A percentile compares a stretch with the other conserved stretches of the same genome.
Conservation (phyloP, 2,888 invertebrate species). For the Drosophila ezoana region DNA sequence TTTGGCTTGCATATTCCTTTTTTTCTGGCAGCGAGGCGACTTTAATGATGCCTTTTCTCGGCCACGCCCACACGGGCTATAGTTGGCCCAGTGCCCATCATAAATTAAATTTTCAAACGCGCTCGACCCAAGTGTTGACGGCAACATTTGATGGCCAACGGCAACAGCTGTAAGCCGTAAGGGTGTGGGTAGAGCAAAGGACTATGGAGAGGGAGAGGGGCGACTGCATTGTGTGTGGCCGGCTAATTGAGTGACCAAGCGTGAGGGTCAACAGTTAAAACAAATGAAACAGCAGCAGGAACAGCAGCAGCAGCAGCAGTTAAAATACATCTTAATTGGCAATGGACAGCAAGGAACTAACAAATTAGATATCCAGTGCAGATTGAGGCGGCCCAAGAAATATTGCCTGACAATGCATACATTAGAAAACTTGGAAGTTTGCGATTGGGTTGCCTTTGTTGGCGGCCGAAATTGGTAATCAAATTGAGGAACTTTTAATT, state of each 20-base stretch:
- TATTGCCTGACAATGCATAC: background rate
- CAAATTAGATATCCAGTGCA: slow-evolving; percentile 34
- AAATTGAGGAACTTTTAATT: too few relatives aligned
- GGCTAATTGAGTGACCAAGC: slow-evolving; percentile 78
- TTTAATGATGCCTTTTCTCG: slow-evolving; percentile 52
- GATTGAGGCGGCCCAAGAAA: slow-evolving; percentile 6
- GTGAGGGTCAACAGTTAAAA: slow-evolving; percentile 70
- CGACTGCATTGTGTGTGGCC: slow-evolving; percentile 63
- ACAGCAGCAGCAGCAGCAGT: slow-evolving; percentile 27
- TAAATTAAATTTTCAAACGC: slow-evolving; percentile 58
- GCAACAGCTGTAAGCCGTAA: slow-evolving; percentile 56
- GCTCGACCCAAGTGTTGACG: slow-evolving; percentile 64
- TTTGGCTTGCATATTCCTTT: slow-evolving; percentile 20
- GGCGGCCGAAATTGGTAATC: too few relatives aligned
- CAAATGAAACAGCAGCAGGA: slow-evolving; percentile 29
- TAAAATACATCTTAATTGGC: slow-evolving; percentile 49
- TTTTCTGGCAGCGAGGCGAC: slow-evolving; percentile 5
- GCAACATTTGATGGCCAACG: slow-evolving; percentile 51
- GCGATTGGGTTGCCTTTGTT: background rate
- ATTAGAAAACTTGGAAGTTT: background rate
- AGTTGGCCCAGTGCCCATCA: slow-evolving; percentile 27
- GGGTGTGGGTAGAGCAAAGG: slow-evolving; percentile 4
- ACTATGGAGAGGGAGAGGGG: background rate
- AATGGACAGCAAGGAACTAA: slow-evolving; percentile 12
- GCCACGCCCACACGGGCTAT: slow-evolving; percentile 59